Conservation (phyloP, 2,113 vertebrate species). For the Ardeotis arabs region DNA sequence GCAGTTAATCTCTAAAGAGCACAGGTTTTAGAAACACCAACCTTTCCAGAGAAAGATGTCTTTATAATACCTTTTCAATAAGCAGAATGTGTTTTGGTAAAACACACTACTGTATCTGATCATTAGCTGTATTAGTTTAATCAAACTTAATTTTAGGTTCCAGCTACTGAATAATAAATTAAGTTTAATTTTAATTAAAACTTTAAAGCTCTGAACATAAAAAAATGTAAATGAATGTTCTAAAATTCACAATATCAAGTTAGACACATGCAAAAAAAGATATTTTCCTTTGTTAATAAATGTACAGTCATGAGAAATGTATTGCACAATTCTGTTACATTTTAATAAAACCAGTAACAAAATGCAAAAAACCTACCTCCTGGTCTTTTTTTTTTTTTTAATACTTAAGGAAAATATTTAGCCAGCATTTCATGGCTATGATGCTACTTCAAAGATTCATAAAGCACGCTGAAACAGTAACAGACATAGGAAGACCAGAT, state of each 20-base stretch:
- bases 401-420: neutral
- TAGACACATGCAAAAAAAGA: neutral
- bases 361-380: neutral
- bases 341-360: neutral
- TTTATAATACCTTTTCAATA: neutral
- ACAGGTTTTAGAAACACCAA: neutral
- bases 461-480: neutral
- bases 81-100: neutral
- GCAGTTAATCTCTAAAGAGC: neutral
- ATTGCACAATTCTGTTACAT: neutral
- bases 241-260: neutral
- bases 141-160: neutral
- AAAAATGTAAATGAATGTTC: neutral
- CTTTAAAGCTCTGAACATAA: neutral
- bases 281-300: neutral
- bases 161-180: neutral
- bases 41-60: neutral
- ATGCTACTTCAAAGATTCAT: neutral
- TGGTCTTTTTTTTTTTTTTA: neutral
- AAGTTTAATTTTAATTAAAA: neutral
- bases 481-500: neutral
- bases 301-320: neutral
- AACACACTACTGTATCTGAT: neutral
- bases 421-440: neutral
- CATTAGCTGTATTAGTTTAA: neutral